phyloP scores from a whole-genome alignment of 2,113 vertebrate genomes.

The Lasiurus cinereus region DNA sequence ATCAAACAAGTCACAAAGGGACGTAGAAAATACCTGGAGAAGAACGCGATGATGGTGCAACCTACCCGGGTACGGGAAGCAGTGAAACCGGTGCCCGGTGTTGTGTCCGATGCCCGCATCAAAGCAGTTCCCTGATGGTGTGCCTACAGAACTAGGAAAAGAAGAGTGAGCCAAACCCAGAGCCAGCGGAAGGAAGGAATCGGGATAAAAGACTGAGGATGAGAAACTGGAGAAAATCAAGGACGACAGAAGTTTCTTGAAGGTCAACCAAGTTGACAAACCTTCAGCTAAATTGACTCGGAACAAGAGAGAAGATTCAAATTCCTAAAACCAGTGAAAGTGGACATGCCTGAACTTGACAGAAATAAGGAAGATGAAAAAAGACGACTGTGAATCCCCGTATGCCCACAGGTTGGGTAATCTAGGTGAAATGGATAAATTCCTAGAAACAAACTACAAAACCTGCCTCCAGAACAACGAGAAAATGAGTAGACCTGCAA shows the following conservation, averaged over 20 bases:
- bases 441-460: neutral
- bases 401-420: neutral
- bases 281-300: neutral
- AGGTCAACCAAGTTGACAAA: neutral
- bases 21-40: neutral
- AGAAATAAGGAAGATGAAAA: neutral
- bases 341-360: neutral
- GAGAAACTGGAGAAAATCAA: neutral
- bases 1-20: neutral
- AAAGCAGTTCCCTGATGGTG: neutral
- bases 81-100: neutral
- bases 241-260: neutral
- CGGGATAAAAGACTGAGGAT: neutral
- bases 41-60: neutral
- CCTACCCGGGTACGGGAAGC: too few relatives aligned
- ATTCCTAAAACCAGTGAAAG: neutral
- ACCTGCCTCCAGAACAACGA: neutral
- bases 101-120: too few relatives aligned
- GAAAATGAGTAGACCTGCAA: neutral
- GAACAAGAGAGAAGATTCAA: neutral
- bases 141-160: neutral
- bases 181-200: too few relatives aligned
- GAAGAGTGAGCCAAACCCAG: neutral
- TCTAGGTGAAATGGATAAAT: neutral
- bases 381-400: neutral